These are phyloP conservation scores for Ceratotherium simum DNA, from an alignment of 2,113 vertebrate species.

Conservation along the genomic window DNA sequence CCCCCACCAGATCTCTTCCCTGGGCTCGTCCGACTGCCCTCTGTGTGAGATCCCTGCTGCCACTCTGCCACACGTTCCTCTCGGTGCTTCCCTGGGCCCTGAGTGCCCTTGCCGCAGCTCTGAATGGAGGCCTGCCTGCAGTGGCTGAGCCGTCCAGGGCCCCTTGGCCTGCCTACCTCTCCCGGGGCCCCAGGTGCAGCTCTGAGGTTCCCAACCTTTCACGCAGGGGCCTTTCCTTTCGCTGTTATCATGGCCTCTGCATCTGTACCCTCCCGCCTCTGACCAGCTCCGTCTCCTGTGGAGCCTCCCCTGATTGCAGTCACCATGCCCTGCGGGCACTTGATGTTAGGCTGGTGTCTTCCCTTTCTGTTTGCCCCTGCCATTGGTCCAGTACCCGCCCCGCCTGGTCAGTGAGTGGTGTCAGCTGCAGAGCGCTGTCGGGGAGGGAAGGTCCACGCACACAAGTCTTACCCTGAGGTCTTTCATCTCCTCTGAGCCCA, in stretches of 20 bases:
- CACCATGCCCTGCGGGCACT: fast-evolving
- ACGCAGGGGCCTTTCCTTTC: fast-evolving
- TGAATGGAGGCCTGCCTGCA: neutral
- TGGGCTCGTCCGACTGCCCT: fast-evolving
- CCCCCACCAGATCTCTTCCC: neutral
- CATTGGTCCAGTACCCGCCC: fast-evolving
- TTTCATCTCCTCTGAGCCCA: neutral
- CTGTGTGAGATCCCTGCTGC: neutral
- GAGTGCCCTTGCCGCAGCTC: neutral
- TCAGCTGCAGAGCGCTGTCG: fast-evolving
- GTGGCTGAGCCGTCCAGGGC: neutral
- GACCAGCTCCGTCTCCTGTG: fast-evolving
- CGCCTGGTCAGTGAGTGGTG: fast-evolving
- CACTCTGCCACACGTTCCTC: fast-evolving
- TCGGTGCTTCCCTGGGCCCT: neutral
- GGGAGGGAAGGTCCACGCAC: too few relatives aligned
- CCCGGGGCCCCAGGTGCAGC: too few relatives aligned
- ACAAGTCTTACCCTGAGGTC: fast-evolving
- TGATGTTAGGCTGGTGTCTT: fast-evolving
- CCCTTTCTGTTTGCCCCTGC: neutral
- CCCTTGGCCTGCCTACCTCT: neutral
- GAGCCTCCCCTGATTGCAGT: fast-evolving
- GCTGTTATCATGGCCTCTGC: neutral
- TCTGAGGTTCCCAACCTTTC: neutral
- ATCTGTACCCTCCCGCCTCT: fast-evolving